Evolutionary conservation across 2,113 vertebrate species (phyloP), one percentile per base, ranked within the genome.

Genomic region (Triplophysa siluroides): DNA sequence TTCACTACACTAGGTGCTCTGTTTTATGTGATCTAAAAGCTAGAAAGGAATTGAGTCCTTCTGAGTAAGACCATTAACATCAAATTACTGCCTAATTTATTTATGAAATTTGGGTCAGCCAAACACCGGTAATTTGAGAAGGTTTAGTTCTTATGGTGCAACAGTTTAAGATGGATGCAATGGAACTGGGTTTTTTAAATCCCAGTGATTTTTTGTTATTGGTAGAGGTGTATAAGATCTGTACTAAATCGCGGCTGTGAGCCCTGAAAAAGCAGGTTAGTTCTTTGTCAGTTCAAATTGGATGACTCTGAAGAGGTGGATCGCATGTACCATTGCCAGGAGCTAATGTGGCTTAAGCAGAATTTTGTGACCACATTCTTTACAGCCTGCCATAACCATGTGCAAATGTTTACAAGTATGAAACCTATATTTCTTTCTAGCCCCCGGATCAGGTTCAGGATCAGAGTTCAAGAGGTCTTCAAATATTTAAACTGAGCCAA

Each of bases 351-450:
- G n/a, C 79, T 63, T 60, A 18, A 63, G 75, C 24, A n/a, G 83
- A 86, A 88, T 90, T 86, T 80, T 71, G 67, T 43, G 33, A 85
- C 80, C 56, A 69, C 24, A 24, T 24, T 86, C 78, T 90, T 93
- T 90, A 90, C 88, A 85, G 81, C 68, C 6, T 73, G 83, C 87
- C 83, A 83, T 90, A 89, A 90, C 83, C 83, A 85, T 88, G 89
- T 87, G 89, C 87, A 90, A 91, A 91, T 91, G 87, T 93, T 91
- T 91, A 85, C 88, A 88, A 60, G 83, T 81, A 83, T 63, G 19
- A 33, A 79, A 85, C 79, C 86, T 92, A 90, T 93, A 52, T 86
- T 90, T 93, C 43, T 83, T 88, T 90, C 77, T 63, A 82, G 82
- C 78, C 69, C 7, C 69, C 66, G n/a, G 80, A 84, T 88, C 82